Base-by-base conservation (phyloP, 53 echinoderm and acorn worm genomes). In the Paracentrotus lividus region DNA sequence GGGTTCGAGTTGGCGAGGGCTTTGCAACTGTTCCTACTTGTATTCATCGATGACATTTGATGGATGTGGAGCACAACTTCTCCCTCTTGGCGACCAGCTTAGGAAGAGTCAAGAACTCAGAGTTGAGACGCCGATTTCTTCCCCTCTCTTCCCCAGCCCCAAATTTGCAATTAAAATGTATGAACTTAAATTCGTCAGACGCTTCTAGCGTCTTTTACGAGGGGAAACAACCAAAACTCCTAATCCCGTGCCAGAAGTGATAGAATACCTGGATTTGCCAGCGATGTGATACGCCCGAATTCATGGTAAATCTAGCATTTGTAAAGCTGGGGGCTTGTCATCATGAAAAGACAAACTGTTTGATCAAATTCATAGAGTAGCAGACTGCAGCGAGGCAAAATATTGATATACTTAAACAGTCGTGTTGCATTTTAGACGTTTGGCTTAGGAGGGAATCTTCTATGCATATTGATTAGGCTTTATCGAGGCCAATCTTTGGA, bases 11-110 rank as follows among this genome's bases (percentile, higher is more conserved):
- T 36, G 86, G 56, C 55, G 10, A 57, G 36, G 26, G 53, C 86
- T 55, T 86, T 56, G 86, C 55, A 36, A 86, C 53, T 54, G 31
- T 56, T 86, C 24, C 53, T 86, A 54, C 53, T 34, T 44, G 56
- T 56, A 86, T 86, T 86, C 86, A 86, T 36, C 33, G 53, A 7
- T 86, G 86, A 86, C 86, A 86, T 86, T 86, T 86, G 86, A 86
- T 86, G 86, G 86, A 86, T 86, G 86, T 54, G 53, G 42, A 86
- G 53, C 34, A 18, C 33, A 86, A 33, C 29, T 81, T 81, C 81
- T 47, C 47, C 81, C 33, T 86, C n/a, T 54, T 56, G 34, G 56
- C 56, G 86, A 55, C 10, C 32, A 86, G 86, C 55, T 86, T 55
- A 55, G 36, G 86, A 86, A 55, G 34, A 55, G 38, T 20, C 56